Base-by-base conservation (phyloP, 2,888 invertebrate species). In the Caenorhabditis panamensis region DNA sequence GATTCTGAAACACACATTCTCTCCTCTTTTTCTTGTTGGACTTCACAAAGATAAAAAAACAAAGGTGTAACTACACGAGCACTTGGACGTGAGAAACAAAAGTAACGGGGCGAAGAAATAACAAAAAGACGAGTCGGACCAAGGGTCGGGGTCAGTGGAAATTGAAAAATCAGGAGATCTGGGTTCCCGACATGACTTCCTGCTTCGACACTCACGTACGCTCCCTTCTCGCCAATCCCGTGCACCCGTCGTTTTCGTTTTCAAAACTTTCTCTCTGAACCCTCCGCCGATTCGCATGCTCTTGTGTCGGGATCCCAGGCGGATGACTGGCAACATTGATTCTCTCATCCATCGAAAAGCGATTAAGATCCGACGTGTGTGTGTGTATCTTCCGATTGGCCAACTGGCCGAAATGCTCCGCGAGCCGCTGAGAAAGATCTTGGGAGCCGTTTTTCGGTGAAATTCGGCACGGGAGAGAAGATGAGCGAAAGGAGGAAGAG, bases 281-380 rank as follows among this genome's bases (percentile, higher is more conserved):
- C 47, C 69, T 69, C 69, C 20, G 20, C 36, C 37, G 62, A 71
- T 71, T 44, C 54, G 28, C 31, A 31, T 53, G 28, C 61, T 71
- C 71, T 62, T 28, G 54, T 53, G 26, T 59, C 56, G 53, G 54
- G 36, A 59, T 68, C 44, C 58, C 58, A 22, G 24, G 22, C 67
- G 62, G 44, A 61, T 54, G 54, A 47, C 64, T 73, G 64, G 73
- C 73, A 73, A 73, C 73, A 73, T 73, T 72, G 59, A 41, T 62
- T 69, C 53, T 16, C 51, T 56, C 58, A 56, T 37, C 71, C 59
- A 73, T 73, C 51, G 73, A 73, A 73, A 73, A 73, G 26, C 73
- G 73, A 73, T 73, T 73, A 73, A 73, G 73, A 72, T 72, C 56
- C 71, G 26, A 41, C 37, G 41, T 51, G 47, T 67, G 54, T 54